Evolutionary conservation across 2,113 vertebrate species (phyloP).

Genomic region (Hymenochirus boettgeri): DNA sequence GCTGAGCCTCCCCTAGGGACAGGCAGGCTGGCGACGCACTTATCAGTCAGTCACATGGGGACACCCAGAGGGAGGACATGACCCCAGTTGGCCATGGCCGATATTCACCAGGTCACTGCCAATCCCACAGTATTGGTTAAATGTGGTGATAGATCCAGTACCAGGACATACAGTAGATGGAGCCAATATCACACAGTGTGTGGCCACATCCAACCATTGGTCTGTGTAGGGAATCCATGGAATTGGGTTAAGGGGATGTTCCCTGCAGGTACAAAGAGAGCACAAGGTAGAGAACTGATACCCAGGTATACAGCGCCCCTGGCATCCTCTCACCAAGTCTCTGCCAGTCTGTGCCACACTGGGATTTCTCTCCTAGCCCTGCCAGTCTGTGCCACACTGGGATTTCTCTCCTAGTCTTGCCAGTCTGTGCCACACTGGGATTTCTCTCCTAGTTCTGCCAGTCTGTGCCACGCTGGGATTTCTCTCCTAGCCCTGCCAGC

Average conservation of each 20-base stretch:
- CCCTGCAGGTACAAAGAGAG: too few relatives aligned
- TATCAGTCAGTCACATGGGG: not conserved
- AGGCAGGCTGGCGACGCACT: conserved; percentile 19
- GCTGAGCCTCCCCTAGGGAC: not conserved
- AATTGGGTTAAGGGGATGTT: too few relatives aligned
- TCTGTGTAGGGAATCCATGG: too few relatives aligned
- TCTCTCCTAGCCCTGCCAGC: not conserved
- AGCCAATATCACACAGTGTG: not conserved
- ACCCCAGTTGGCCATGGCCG: too few relatives aligned
- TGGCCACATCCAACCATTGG: not conserved
- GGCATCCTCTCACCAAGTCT: not conserved
- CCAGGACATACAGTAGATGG: not conserved
- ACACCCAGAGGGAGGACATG: too few relatives aligned
- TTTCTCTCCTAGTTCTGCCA: not conserved
- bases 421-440: too few relatives aligned
- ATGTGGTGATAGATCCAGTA: too few relatives aligned
- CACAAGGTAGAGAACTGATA: too few relatives aligned
- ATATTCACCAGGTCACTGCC: too few relatives aligned
- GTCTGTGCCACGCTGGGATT: not conserved
- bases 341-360: not conserved
- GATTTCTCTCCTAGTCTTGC: too few relatives aligned
- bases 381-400: not conserved
- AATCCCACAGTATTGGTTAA: too few relatives aligned
- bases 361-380: not conserved
- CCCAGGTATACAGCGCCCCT: not conserved